Conservation (phyloP, 2,113 vertebrate species). For the Protobothrops flavoviridis region DNA sequence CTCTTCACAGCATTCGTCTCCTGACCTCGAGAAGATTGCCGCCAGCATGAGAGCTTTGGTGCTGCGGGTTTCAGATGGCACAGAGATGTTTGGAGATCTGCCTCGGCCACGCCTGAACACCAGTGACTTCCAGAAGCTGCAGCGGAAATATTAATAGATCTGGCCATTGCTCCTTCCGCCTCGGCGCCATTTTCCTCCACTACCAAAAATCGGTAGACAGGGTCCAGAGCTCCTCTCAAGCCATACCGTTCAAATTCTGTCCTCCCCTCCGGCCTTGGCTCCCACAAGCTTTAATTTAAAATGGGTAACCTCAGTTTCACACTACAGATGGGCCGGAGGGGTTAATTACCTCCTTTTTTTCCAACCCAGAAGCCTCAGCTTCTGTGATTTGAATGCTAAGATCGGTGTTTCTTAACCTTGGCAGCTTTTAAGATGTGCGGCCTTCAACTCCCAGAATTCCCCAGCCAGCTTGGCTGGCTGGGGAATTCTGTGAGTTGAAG, state of each 20-base stretch:
- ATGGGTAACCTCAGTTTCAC: neutral
- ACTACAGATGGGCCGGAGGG: slow-evolving; percentile 1
- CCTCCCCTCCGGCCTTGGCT: neutral
- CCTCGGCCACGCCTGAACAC: slow-evolving; percentile 90
- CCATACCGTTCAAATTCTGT: neutral
- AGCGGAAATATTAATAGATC: slow-evolving; percentile 65
- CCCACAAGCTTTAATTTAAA: slow-evolving; percentile 28
- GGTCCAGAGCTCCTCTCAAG: slow-evolving; percentile 17
- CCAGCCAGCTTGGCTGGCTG: neutral
- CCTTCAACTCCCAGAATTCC: neutral
- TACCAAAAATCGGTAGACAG: slow-evolving; percentile 3
- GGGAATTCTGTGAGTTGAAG: neutral
- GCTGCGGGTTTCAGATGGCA: slow-evolving; percentile 82
- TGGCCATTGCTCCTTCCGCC: neutral
- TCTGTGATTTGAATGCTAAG: neutral
- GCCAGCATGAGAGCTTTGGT: slow-evolving; percentile 90
- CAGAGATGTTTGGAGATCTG: slow-evolving; percentile 88
- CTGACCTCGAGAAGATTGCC: slow-evolving; percentile 88
- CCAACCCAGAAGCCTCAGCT: neutral
- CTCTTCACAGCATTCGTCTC: slow-evolving; percentile 75
- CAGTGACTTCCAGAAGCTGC: slow-evolving; percentile 82
- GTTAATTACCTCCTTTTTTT: neutral
- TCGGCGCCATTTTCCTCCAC: neutral
- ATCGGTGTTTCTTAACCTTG: neutral
- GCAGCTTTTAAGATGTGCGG: neutral